These are phyloP conservation scores for Papilio xuthus DNA, from an alignment of 1,140 invertebrate genomes.

Conservation along the genomic window DNA sequence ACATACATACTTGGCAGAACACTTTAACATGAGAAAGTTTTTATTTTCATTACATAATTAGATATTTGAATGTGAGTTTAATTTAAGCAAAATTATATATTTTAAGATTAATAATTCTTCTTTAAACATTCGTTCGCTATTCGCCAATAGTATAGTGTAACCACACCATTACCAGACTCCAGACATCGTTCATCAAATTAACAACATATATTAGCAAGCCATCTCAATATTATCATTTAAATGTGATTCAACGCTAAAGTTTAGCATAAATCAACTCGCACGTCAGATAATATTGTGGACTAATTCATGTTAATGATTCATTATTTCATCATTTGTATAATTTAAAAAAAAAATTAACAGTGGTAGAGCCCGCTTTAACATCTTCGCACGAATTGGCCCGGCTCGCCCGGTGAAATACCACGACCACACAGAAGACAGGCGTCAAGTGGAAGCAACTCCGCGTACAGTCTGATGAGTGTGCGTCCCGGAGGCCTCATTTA, in stretches of 20 bases:
- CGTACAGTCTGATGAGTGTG: no score
- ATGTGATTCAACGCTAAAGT: slow-evolving; percentile 7
- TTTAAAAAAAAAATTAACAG: no score
- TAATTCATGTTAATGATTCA: slow-evolving; percentile 1
- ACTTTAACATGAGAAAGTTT: background rate
- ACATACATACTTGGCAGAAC: background rate
- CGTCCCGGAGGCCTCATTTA: no score
- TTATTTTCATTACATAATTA: background rate
- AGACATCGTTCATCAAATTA: slow-evolving; percentile 14
- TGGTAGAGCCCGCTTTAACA: no score
- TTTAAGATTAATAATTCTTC: no score
- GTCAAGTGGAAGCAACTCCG: no score
- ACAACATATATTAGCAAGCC: background rate
- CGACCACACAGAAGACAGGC: no score
- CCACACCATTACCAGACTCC: background rate
- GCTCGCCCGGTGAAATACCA: no score
- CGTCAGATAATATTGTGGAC: background rate
- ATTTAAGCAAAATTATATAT: background rate
- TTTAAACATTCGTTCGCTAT: background rate
- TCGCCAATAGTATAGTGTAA: background rate
- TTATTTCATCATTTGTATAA: slow-evolving; percentile 5
- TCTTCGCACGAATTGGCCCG: no score
- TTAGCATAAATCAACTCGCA: background rate
- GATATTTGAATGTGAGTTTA: background rate
- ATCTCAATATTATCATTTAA: slow-evolving; percentile 10